These are phyloP conservation scores for Drosophila bocqueti DNA, from an alignment of 1,140 invertebrate genomes.

Conservation along the genomic window DNA sequence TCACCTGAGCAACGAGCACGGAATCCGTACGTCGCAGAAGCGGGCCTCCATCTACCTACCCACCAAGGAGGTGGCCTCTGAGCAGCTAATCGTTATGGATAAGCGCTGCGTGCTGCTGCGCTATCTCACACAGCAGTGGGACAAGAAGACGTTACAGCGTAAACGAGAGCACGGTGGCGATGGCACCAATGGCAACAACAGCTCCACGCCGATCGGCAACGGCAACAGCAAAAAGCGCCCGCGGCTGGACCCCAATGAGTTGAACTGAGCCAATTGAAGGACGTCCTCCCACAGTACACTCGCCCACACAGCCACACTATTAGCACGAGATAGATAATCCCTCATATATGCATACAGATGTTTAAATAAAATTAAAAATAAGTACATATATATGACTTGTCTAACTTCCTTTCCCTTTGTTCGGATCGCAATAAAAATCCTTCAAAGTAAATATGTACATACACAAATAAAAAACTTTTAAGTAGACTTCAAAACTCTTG, in stretches of 20 bases:
- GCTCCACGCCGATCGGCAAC: conserved; percentile 40
- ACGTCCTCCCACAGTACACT: conserved; percentile 1
- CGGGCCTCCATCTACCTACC: conserved; percentile 95
- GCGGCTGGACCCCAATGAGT: conserved; percentile 72
- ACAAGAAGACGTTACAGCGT: conserved; percentile 91
- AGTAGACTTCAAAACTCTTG: background rate
- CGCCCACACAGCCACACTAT: conserved; percentile 12
- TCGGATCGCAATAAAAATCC: background rate
- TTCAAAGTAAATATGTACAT: background rate
- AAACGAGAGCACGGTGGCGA: conserved; percentile 85
- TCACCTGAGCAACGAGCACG: conserved; percentile 94
- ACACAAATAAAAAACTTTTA: background rate
- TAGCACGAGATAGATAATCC: background rate
- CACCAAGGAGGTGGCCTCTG: conserved; percentile 94
- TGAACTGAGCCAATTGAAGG: conserved; percentile 44
- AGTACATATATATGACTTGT: conserved; percentile 32
- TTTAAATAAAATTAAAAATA: conserved; percentile 16
- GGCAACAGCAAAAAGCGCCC: conserved; percentile 81
- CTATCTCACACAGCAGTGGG: conserved; percentile 97
- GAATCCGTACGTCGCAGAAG: conserved; percentile 93
- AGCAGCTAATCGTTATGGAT: conserved; percentile 98
- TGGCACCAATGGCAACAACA: conserved; percentile 44
- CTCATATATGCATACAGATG: conserved; percentile 22
- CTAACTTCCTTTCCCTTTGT: background rate
- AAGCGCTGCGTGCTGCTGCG: conserved; percentile 96